These are phyloP conservation scores for Drosophila jambulina DNA, from an alignment of 1,140 invertebrate genomes.

Conservation along the genomic window DNA sequence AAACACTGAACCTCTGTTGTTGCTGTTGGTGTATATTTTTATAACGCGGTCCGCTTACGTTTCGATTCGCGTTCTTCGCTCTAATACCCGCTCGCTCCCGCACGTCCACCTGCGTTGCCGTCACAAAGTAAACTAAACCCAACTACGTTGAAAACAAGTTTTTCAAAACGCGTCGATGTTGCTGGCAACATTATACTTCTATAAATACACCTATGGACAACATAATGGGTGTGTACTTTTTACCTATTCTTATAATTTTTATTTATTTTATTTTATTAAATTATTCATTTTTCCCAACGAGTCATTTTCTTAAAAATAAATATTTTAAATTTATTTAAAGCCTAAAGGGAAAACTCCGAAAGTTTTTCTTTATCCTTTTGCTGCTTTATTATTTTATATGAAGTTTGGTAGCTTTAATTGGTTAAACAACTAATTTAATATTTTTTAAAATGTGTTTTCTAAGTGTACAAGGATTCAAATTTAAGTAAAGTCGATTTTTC, in stretches of 20 bases:
- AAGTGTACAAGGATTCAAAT: too few relatives aligned
- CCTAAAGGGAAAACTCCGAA: too few relatives aligned
- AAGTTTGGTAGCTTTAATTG: too few relatives aligned
- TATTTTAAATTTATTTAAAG: too few relatives aligned
- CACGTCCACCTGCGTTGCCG: slow-evolving; percentile 80
- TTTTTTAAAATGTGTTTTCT: too few relatives aligned
- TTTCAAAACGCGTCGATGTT: slow-evolving; percentile 49
- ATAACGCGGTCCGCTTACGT: slow-evolving; percentile 64
- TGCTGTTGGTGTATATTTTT: slow-evolving; percentile 52
- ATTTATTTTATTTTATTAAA: too few relatives aligned
- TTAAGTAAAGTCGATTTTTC: too few relatives aligned
- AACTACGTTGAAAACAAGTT: slow-evolving; percentile 82
- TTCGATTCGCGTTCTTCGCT: slow-evolving; percentile 51
- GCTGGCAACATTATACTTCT: slow-evolving; percentile 4
- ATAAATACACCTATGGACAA: not conserved
- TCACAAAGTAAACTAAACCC: slow-evolving; percentile 78
- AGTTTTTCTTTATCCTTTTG: too few relatives aligned
- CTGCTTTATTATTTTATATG: too few relatives aligned
- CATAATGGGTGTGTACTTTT: not conserved
- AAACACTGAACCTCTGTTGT: slow-evolving; percentile 54
- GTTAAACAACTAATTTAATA: too few relatives aligned
- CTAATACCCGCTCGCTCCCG: slow-evolving; percentile 8
- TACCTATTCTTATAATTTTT: not conserved
- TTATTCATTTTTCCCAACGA: too few relatives aligned
- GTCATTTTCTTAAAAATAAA: too few relatives aligned